These are phyloP conservation scores for Archegozetes longisetosus DNA, from an alignment of 1,140 invertebrate species.

Conservation along the genomic window DNA sequence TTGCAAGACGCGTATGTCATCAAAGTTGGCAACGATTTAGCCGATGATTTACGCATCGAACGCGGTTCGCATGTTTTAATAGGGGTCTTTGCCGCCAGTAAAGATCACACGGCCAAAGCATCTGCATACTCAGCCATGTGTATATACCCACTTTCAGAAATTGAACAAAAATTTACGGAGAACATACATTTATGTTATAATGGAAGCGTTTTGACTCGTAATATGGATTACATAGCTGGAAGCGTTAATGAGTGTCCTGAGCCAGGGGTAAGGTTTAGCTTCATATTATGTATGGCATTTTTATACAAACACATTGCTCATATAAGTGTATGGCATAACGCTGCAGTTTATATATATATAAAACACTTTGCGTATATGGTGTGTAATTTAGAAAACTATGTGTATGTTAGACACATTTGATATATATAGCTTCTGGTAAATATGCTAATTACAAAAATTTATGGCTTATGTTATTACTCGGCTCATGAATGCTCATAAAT, in stretches of 20 bases:
- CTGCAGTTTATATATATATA: neutral
- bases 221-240: conserved; percentile 83
- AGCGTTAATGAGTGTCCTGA: conserved; percentile 66
- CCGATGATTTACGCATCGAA: conserved; percentile 43
- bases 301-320: neutral
- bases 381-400: neutral
- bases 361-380: no score
- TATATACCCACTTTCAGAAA: conserved; percentile 49
- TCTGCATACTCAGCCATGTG: conserved; percentile 53
- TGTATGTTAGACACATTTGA: neutral
- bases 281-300: neutral
- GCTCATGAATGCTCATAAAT: neutral
- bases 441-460: neutral
- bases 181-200: conserved; percentile 96
- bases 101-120: conserved; percentile 58
- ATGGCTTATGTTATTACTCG: neutral
- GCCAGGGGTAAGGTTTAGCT: conserved; percentile 40
- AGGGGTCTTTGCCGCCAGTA: conserved; percentile 63
- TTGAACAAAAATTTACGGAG: conserved; percentile 80
- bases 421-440: neutral
- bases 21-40: conserved; percentile 56
- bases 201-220: conserved; percentile 71
- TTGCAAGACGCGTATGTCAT: conserved; percentile 76
- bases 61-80: conserved; percentile 43
- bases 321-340: neutral